These are phyloP conservation scores for Osmerus eperlanus DNA, from an alignment of 2,113 vertebrate genomes.

Conservation along the genomic window DNA sequence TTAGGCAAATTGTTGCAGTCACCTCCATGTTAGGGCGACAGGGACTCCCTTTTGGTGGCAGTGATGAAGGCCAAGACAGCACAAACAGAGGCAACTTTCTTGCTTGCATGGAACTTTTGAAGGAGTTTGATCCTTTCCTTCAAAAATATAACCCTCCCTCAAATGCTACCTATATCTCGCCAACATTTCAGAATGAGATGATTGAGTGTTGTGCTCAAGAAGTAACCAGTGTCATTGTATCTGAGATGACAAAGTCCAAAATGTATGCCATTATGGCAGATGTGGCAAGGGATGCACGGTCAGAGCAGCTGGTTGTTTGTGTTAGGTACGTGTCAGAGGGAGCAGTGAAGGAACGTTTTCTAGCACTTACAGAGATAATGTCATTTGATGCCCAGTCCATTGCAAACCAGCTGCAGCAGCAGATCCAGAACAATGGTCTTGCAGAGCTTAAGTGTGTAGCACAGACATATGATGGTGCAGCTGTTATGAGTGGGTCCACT, in stretches of 20 bases:
- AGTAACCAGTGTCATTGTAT: not conserved
- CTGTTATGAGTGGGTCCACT: slow-evolving; percentile 10
- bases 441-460: slow-evolving; percentile 17
- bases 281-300: slow-evolving; percentile 16
- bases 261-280: slow-evolving; percentile 16
- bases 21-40: slow-evolving; percentile 25
- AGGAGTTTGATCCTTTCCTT: slow-evolving; percentile 30
- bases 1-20: slow-evolving; percentile 15
- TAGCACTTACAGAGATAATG: slow-evolving; percentile 24
- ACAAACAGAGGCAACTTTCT: slow-evolving; percentile 23
- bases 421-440: slow-evolving; percentile 10
- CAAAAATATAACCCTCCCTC: slow-evolving; percentile 18
- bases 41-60: slow-evolving; percentile 24
- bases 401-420: slow-evolving; percentile 16
- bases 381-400: slow-evolving; percentile 20
- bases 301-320: slow-evolving; percentile 21
- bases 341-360: slow-evolving; percentile 25
- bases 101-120: slow-evolving; percentile 26
- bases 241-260: slow-evolving; percentile 25
- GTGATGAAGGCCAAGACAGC: slow-evolving; percentile 19
- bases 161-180: slow-evolving; percentile 8
- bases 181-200: slow-evolving; percentile 20
- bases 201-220: slow-evolving; percentile 18
- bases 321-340: slow-evolving; percentile 26
- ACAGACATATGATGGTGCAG: slow-evolving; percentile 25